Base-by-base conservation (phyloP, 2,888 invertebrate species). In the Petrolisthes cinctipes region DNA sequence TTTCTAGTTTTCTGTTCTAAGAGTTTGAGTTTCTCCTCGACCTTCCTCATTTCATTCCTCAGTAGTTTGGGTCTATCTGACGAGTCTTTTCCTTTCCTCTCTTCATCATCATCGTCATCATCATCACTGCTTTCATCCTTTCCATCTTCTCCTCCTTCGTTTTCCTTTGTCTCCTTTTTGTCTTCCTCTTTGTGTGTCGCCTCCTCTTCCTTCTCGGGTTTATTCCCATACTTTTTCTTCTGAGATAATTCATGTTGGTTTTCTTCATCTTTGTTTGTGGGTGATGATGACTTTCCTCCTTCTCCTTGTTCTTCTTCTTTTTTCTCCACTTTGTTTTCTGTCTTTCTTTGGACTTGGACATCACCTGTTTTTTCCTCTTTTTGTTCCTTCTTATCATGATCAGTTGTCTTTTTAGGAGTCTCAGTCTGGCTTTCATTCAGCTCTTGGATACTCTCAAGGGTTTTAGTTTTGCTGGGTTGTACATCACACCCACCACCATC, bases 401-500 rank as follows among this genome's bases (percentile, higher is more conserved):
- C 80, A 51, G n/a, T 53, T 4, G 57, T 14, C 54, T 82, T 86
- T 23, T 82, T 86, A 1, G 86, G 86, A n/a, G 71, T 82, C 23
- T 86, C 86, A 54, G 23, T 81, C 0, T 66, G 57, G 71, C 76
- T 82, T 51, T 86, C 86, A 76, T 75, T 82, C 17, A 76, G n/a
- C 53, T 86, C 86, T 23, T 86, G 14, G n/a, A 86, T 86, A 61
- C 73, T 81, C 9, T 82, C 86, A 4, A 86, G 61, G 71, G 20
- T n/a, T 71, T 1, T 11, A 20, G 71, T n/a, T 23, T 86, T 86
- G 7, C 66, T 75, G n/a, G 17, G 73, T n/a, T 11, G 14, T 20
- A 14, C 73, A 4, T 20, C 73, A 5, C 51, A 23, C 6, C 54
- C 73, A 3, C 14, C 73, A 7, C 57, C 54, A n/a, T 81, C 66